Conservation (phyloP, 2,113 vertebrate species). For the Tetrax tetrax region DNA sequence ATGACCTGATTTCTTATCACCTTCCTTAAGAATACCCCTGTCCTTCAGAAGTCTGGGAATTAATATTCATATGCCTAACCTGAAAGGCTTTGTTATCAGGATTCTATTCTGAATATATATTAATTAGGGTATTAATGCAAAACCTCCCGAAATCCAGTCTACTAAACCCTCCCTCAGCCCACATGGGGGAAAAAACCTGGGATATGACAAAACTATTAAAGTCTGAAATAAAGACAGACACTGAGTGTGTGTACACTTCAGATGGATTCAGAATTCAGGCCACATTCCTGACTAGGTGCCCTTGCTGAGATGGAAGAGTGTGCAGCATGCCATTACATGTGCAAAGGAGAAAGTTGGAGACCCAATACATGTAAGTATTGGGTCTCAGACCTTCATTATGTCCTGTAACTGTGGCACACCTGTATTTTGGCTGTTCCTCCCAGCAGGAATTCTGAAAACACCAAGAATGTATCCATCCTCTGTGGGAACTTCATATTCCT, state of each 20-base stretch:
- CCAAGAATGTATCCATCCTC: slow-evolving; percentile 77
- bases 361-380: rapidly evolving
- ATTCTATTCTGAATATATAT: not conserved
- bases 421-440: not conserved
- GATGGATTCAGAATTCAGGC: not conserved
- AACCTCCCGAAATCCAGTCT: not conserved
- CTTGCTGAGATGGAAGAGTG: not conserved
- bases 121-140: not conserved
- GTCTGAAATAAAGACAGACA: not conserved
- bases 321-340: not conserved
- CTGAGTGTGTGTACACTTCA: not conserved
- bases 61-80: not conserved
- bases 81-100: not conserved
- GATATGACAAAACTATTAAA: not conserved
- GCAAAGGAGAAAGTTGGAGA: not conserved
- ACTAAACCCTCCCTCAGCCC: not conserved
- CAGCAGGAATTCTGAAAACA: slow-evolving; percentile 73
- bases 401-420: not conserved
- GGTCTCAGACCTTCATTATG: not conserved
- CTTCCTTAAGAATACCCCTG: not conserved
- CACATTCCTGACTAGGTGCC: not conserved
- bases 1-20: not conserved
- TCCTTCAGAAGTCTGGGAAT: not conserved
- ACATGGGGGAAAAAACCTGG: not conserved
- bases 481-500: slow-evolving; percentile 73